Conservation (phyloP, 2,113 vertebrate genomes). For the Eubucco bourcierii region DNA sequence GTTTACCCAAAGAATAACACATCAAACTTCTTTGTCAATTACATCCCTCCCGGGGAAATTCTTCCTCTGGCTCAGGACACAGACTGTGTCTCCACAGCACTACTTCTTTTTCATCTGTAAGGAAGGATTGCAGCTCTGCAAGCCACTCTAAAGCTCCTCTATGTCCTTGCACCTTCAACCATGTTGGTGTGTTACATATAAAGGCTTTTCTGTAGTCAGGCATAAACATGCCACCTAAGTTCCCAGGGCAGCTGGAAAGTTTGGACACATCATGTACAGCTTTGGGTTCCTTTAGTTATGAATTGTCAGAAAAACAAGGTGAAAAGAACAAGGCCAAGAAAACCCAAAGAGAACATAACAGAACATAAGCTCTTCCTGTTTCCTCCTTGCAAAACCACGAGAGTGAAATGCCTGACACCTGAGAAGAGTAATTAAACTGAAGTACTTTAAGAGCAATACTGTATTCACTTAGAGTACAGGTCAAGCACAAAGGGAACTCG, state of each 20-base stretch:
- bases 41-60: neutral
- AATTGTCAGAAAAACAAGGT: slow-evolving; percentile 45
- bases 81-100: neutral
- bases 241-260: neutral
- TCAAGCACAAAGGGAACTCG: neutral
- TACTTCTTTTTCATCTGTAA: neutral
- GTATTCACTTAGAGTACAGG: neutral
- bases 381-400: neutral
- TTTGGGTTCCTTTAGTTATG: slow-evolving; percentile 24
- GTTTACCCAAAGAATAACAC: neutral
- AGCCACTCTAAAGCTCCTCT: neutral
- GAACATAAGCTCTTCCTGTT: neutral
- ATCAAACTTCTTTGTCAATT: neutral
- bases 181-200: neutral
- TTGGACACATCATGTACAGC: slow-evolving; percentile 21
- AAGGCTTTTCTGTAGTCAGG: neutral
- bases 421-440: neutral
- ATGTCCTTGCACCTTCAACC: neutral
- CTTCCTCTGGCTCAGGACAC: neutral
- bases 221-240: neutral
- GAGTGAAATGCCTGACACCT: neutral
- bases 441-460: neutral
- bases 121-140: neutral
- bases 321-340: neutral
- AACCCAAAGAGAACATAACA: neutral